These are phyloP conservation scores for Caiman crocodilus DNA, from an alignment of 2,797 vertebrate species.

Conservation along the genomic window DNA sequence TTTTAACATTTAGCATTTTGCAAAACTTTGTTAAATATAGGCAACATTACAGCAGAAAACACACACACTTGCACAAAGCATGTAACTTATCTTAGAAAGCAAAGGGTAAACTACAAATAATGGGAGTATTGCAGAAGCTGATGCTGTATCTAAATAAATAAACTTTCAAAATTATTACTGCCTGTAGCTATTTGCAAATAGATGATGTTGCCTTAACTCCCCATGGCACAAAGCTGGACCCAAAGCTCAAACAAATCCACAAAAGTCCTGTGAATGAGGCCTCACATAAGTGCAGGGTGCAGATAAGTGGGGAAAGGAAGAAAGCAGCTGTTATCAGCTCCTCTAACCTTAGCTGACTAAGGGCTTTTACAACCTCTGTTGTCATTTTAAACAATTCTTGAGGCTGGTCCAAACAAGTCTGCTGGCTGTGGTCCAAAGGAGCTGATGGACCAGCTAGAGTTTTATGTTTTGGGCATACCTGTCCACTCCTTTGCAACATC, in stretches of 20 bases:
- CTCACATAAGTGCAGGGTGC: neutral
- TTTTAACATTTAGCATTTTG: neutral
- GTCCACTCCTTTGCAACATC: neutral
- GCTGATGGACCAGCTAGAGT: fast-evolving
- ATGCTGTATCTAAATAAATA: conserved; percentile 57
- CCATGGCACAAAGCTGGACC: neutral
- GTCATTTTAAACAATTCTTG: neutral
- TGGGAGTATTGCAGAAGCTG: conserved; percentile 8
- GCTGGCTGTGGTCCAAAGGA: neutral
- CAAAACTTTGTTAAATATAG: conserved; percentile 39
- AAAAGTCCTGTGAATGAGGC: neutral
- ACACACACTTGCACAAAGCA: neutral
- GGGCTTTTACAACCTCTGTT: neutral
- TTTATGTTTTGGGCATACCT: fast-evolving
- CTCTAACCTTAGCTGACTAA: neutral
- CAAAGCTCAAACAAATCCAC: neutral
- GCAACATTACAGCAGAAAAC: neutral
- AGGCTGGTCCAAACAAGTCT: neutral
- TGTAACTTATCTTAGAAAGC: neutral
- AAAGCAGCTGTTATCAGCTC: neutral
- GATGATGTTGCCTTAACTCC: neutral
- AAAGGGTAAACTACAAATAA: conserved; percentile 51
- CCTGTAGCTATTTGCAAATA: conserved; percentile 16
- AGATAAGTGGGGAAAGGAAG: neutral
- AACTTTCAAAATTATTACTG: conserved; percentile 68